Evolutionary conservation across 2,888 invertebrate species (phyloP).

Genomic region (Andrena camellia): DNA sequence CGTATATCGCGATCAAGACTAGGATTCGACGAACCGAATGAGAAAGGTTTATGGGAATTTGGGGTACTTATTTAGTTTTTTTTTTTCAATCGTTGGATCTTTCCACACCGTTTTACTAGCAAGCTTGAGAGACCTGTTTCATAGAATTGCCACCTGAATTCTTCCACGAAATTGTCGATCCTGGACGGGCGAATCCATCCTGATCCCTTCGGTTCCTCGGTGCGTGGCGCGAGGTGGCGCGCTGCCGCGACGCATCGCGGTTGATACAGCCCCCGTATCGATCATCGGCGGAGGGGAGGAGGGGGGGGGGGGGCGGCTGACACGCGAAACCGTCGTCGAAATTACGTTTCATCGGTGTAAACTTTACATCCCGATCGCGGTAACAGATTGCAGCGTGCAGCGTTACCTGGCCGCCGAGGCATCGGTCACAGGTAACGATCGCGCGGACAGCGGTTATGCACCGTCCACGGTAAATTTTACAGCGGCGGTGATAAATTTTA

Average conservation of each 20-base stretch:
- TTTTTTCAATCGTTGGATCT: too few relatives aligned
- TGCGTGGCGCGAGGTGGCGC: background rate
- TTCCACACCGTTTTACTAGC: too few relatives aligned
- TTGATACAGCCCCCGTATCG: slow-evolving; percentile 37
- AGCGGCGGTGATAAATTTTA: slow-evolving; percentile 57
- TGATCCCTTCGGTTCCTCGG: background rate
- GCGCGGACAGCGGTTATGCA: slow-evolving; percentile 58
- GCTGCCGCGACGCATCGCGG: background rate
- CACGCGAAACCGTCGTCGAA: slow-evolving; percentile 50
- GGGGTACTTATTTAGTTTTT: too few relatives aligned
- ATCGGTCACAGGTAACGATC: slow-evolving; percentile 62
- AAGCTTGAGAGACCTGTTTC: too few relatives aligned
- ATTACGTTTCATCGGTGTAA: slow-evolving; percentile 60
- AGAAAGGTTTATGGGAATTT: too few relatives aligned
- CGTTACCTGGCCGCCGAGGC: slow-evolving; percentile 43
- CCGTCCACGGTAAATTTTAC: slow-evolving; percentile 61
- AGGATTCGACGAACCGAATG: too few relatives aligned
- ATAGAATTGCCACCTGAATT: too few relatives aligned
- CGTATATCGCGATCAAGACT: too few relatives aligned
- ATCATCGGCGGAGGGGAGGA: slow-evolving; percentile 22
- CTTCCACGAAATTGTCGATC: too few relatives aligned
- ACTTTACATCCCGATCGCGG: slow-evolving; percentile 55
- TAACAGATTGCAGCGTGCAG: slow-evolving; percentile 53
- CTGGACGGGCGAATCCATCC: background rate
- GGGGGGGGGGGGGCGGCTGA: slow-evolving; percentile 11